Conservation (phyloP, 2,113 vertebrate genomes). For the Lycaon pictus region DNA sequence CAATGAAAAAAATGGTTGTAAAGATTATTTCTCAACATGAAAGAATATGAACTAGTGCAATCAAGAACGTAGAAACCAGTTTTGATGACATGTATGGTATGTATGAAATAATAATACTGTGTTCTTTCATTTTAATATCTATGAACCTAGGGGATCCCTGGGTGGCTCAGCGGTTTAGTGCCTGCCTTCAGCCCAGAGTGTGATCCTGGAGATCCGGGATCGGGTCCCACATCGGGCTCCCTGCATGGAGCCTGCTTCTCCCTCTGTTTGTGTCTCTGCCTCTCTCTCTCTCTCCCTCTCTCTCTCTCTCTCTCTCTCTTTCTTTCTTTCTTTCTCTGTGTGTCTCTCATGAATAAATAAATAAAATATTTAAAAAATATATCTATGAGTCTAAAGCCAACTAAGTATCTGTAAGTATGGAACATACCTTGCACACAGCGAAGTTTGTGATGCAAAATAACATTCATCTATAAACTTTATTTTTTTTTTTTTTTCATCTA, state of each 20-base stretch:
- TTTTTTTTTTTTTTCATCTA: too few species aligned
- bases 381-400: neutral
- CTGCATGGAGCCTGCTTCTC: too few species aligned
- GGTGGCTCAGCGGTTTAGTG: too few species aligned
- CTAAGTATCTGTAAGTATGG: neutral
- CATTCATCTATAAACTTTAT: constrained; percentile 29
- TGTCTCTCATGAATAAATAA: too few species aligned
- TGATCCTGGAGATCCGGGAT: too few species aligned
- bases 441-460: constrained; percentile 32
- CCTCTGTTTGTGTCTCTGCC: too few species aligned
- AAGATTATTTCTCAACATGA: constrained; percentile 15
- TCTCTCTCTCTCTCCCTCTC: too few species aligned
- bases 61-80: neutral
- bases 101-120: neutral
- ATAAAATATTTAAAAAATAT: neutral
- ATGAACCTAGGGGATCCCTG: neutral
- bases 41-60: neutral
- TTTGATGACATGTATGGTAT: neutral
- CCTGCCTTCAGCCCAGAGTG: too few species aligned
- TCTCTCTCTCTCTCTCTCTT: too few species aligned
- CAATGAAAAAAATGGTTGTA: neutral
- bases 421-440: neutral
- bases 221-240: too few species aligned
- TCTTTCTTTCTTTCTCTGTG: too few species aligned
- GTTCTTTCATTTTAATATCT: neutral